Evolutionary conservation across 1,140 invertebrate species (phyloP).

Genomic region (Acarapis woodi): DNA sequence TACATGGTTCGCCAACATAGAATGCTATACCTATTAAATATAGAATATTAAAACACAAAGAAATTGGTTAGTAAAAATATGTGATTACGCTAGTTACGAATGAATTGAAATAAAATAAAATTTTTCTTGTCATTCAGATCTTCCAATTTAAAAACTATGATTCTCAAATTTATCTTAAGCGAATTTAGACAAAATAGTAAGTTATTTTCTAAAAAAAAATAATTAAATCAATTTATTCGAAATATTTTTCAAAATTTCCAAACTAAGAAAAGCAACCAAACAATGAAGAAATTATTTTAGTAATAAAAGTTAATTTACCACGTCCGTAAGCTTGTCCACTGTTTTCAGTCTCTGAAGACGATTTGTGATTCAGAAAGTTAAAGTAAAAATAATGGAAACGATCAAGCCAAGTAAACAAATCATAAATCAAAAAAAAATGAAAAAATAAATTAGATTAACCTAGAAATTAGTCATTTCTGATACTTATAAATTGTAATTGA

Average conservation of each 20-base stretch:
- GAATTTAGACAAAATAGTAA: not conserved
- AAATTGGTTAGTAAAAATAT: not conserved
- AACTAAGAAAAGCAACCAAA: not conserved
- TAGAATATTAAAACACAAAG: not conserved
- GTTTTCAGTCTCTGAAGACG: constrained; percentile 10
- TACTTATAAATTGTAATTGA: too few species aligned
- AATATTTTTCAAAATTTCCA: not conserved
- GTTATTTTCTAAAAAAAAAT: not conserved
- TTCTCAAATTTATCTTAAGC: not conserved
- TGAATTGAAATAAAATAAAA: not conserved
- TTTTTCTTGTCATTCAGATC: not conserved
- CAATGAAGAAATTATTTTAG: not conserved
- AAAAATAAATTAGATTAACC: too few species aligned
- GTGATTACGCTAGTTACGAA: not conserved
- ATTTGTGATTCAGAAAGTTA: too few species aligned
- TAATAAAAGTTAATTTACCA: constrained; percentile 5
- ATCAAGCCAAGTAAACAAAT: too few species aligned
- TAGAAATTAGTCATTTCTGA: too few species aligned
- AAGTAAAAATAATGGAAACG: too few species aligned
- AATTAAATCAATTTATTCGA: not conserved
- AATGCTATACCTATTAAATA: constrained; percentile 11
- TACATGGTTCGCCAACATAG: constrained; percentile 13
- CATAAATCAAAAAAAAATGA: too few species aligned
- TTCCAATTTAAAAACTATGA: not conserved
- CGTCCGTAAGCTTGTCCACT: constrained; percentile 8